Percentiles rank a stretch among this genome's conserved stretches.
Conservation (phyloP, 1,140 invertebrate species). For the Episyrphus balteatus region DNA sequence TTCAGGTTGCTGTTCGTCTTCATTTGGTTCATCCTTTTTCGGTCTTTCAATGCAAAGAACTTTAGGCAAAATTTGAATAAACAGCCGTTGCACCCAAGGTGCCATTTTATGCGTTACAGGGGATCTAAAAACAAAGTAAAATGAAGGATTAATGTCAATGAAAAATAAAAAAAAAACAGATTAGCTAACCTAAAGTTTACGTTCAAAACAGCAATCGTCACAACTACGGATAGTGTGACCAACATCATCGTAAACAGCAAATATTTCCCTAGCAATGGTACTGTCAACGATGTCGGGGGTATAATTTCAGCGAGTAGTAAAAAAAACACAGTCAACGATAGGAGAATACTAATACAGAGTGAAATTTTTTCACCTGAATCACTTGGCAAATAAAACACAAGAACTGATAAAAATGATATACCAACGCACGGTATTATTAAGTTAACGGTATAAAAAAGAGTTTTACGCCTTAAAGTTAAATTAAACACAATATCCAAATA, state of each 20-base stretch:
- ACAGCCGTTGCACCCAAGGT: conserved; percentile 78
- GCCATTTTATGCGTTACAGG: conserved; percentile 94
- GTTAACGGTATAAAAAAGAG: conserved; percentile 95
- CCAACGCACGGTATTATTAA: conserved; percentile 93
- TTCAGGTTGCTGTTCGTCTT: conserved; percentile 55
- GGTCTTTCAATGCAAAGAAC: conserved; percentile 75
- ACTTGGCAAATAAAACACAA: conserved; percentile 97
- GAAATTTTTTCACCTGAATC: conserved; percentile 97
- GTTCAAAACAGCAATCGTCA: conserved; percentile 96
- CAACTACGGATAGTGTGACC: conserved; percentile 93
- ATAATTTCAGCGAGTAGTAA: conserved; percentile 95
- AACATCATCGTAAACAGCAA: conserved; percentile 98
- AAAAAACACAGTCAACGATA: conserved; percentile 98
- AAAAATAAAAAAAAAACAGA: neutral
- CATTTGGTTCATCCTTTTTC: conserved; percentile 53
- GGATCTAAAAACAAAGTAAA: conserved; percentile 38
- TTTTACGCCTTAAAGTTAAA: conserved; percentile 90
- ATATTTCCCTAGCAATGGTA: conserved; percentile 96
- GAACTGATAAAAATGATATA: conserved; percentile 91
- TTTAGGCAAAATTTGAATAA: conserved; percentile 80
- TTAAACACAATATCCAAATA: conserved; percentile 97
- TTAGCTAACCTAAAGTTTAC: conserved; percentile 77
- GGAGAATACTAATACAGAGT: conserved; percentile 94
- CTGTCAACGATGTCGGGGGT: conserved; percentile 96
- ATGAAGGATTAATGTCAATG: neutral